Evolutionary conservation across 2,113 vertebrate genomes (phyloP), one percentile per base, ranked within the genome.

Genomic region (Tupaia tana): DNA sequence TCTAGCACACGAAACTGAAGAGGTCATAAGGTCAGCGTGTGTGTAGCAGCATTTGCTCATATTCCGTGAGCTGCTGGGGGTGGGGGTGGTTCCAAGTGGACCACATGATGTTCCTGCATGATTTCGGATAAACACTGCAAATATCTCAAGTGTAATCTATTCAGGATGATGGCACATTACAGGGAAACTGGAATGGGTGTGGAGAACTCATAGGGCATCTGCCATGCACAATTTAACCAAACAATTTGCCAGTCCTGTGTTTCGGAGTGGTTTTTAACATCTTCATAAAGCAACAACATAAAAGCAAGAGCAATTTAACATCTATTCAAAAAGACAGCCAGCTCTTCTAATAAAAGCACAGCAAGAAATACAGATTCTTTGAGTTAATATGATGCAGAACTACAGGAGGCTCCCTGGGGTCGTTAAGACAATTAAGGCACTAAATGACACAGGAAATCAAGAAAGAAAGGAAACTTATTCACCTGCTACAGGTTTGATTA

Each of bases 251-350:
- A 83, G 93, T 34, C 89, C 6, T 61, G 22, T 82, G 79, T 96
- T 94, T 86, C 59, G 69, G 86, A 91, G 74, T 66, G 86, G 74
- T 86, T 97, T 93, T 91, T 86, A 96, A 95, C 95, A 95, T 93
- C 83, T 89, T 89, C 87, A 91, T 89, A 96, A 95, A 94, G 52
- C 80, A 95, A 80, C 87, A 83, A 83, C 63, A 61, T 91, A 63
- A 96, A 96, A 96, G 88, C 91, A 91, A 67, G 91, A 80, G 56
- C 59, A 61, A 66, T 91, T 67, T 84, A n/a, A 83, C 24, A 74
- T 63, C 79, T 92, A 64, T 89, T 95, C 58, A 77, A 83, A 82
- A 87, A 74, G 91, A 92, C 80, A 86, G 73, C 31, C 52, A 64
- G 43, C 34, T n/a, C 56, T 43, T 71, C 75, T 90, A 74, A 80